Evolutionary conservation across 2,797 vertebrate genomes (phyloP), one percentile per base, ranked within the genome.

Genomic region (Coccyzus lansbergi): DNA sequence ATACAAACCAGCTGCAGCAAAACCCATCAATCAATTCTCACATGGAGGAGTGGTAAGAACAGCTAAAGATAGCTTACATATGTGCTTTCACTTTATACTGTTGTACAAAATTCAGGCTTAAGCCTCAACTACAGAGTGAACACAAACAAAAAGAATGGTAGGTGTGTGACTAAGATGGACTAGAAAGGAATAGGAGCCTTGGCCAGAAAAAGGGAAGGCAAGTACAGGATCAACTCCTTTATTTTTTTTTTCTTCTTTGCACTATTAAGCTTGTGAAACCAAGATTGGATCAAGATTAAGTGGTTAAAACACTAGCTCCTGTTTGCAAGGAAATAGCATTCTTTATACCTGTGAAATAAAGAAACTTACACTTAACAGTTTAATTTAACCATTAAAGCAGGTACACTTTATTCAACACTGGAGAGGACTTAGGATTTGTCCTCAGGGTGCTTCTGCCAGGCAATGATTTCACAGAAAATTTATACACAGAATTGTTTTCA

Each of bases 1-100:
- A n/a, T n/a, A n/a, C n/a, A n/a, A n/a, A n/a, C n/a, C n/a, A n/a
- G n/a, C n/a, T n/a, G n/a, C n/a, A n/a, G n/a, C n/a, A n/a, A n/a
- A n/a, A n/a, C n/a, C n/a, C n/a, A n/a, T n/a, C n/a, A n/a, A n/a
- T n/a, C n/a, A n/a, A n/a, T n/a, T n/a, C n/a, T n/a, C n/a, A n/a
- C n/a, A n/a, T n/a, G 92, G 86, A 90, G 80, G 80, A 93, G 52
- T 85, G 79, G 49, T 92, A 72, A 93, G 94, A 93, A 87, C 59
- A 78, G 76, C 84, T 89, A 89, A 85, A 93, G 69, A 83, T 89
- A 93, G 74, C 74, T 85, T 55, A 34, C 25, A 34, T 83, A 7
- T 92, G 68, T 28, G 83, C 16, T 77, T 80, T 74, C 78, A 60
- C 0, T 71, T 31, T 77, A 13, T 65, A 28, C 56, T 86, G 38